phyloP scores from a whole-genome alignment of 2,888 invertebrate species.

The Catocala nupta region DNA sequence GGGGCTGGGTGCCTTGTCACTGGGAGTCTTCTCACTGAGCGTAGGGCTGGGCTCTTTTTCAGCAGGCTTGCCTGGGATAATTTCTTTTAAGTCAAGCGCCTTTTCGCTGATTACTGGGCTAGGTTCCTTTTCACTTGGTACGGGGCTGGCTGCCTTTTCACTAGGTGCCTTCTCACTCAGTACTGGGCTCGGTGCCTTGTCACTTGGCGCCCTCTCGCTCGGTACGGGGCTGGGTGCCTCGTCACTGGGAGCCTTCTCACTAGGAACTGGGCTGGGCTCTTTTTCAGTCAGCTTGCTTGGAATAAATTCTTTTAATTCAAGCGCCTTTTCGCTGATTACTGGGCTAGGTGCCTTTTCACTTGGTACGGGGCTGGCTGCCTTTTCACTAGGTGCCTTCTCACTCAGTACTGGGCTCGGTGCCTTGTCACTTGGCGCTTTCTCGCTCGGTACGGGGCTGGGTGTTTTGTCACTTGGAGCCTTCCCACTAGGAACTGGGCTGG shows the following conservation, averaged over 20 bases:
- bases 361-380: not conserved
- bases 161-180: not conserved
- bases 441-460: not conserved
- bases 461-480: slow-evolving; percentile 15
- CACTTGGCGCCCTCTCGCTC: slow-evolving; percentile 3
- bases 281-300: not conserved
- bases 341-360: not conserved
- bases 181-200: slow-evolving; percentile 6
- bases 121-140: slow-evolving; percentile 1
- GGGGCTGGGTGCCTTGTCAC: slow-evolving; percentile 9
- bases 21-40: not conserved
- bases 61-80: not conserved
- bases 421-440: not conserved
- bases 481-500: slow-evolving; percentile 18
- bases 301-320: not conserved
- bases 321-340: not conserved
- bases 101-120: slow-evolving; percentile 14
- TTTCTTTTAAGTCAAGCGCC: slow-evolving; percentile 6
- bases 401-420: not conserved
- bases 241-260: not conserved
- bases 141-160: not conserved
- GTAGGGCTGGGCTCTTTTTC: slow-evolving; percentile 1
- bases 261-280: not conserved
- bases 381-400: not conserved
- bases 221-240: not conserved